A percentile compares a stretch with the other conserved stretches of the same genome.
These are phyloP conservation scores for Temnothorax nylanderi DNA, from an alignment of 1,140 invertebrate genomes.

Conservation along the genomic window DNA sequence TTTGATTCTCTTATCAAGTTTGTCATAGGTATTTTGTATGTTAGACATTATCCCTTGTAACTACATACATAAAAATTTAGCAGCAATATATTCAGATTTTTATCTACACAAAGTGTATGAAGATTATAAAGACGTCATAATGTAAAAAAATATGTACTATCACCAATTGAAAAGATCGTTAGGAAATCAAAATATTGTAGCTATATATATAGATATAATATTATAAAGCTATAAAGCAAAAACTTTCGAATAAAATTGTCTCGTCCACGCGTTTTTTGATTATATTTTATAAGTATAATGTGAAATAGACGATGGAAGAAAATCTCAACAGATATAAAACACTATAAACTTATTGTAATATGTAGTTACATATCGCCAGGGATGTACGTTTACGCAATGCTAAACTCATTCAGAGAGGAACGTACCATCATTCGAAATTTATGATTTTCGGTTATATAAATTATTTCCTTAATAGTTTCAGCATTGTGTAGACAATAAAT, in stretches of 20 bases:
- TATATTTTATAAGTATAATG: constrained; percentile 72
- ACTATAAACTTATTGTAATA: constrained; percentile 46
- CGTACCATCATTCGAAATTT: constrained; percentile 28
- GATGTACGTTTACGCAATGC: constrained; percentile 65
- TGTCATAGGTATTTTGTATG: constrained; percentile 25
- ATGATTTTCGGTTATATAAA: constrained; percentile 23
- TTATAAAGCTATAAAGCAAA: constrained; percentile 52
- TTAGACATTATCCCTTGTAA: constrained; percentile 46
- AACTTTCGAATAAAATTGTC: constrained; percentile 65
- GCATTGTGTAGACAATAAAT: constrained; percentile 72
- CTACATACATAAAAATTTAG: constrained; percentile 47
- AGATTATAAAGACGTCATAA: constrained; percentile 63
- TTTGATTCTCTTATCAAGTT: constrained; percentile 53
- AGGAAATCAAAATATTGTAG: constrained; percentile 69
- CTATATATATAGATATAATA: not conserved
- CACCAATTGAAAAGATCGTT: constrained; percentile 48
- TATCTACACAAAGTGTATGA: constrained; percentile 55
- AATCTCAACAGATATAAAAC: constrained; percentile 47
- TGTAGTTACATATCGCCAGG: constrained; percentile 60
- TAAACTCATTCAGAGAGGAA: constrained; percentile 31
- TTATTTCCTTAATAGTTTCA: constrained; percentile 71
- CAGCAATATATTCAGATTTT: constrained; percentile 56
- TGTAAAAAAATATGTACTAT: constrained; percentile 60
- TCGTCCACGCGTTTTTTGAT: constrained; percentile 68
- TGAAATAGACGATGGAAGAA: constrained; percentile 40